Conservation (phyloP, 2,888 invertebrate genomes). For the Allacma fusca region DNA sequence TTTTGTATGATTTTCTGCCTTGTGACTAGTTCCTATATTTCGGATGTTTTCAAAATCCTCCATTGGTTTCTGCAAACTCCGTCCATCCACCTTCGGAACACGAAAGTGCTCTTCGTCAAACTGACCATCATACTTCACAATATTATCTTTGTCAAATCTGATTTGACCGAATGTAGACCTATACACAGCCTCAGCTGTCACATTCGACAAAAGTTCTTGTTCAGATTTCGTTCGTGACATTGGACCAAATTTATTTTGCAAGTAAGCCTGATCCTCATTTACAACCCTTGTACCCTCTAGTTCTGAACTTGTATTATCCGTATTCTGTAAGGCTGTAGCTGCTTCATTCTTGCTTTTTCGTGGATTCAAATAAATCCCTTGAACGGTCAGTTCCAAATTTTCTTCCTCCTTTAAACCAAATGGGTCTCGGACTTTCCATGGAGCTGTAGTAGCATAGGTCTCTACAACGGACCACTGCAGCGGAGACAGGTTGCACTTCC, state of each 20-base stretch:
- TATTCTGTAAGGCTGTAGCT: too few relatives aligned
- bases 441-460: too few relatives aligned
- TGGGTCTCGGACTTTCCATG: constrained; percentile 15
- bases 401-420: constrained; percentile 38
- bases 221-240: constrained; percentile 27
- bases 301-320: neutral
- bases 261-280: neutral
- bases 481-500: too few relatives aligned
- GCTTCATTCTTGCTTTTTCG: neutral
- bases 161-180: constrained; percentile 43
- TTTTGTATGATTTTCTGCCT: too few relatives aligned
- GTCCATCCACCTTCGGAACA: neutral
- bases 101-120: constrained; percentile 31
- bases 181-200: constrained; percentile 29
- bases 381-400: neutral
- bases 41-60: too few relatives aligned
- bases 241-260: constrained; percentile 23
- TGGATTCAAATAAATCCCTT: constrained; percentile 22
- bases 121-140: constrained; percentile 33
- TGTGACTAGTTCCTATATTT: too few relatives aligned
- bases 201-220: neutral
- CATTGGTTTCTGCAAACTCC: neutral
- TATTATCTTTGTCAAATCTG: constrained; percentile 47
- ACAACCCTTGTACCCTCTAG: neutral
- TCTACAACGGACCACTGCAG: too few relatives aligned